Conservation (phyloP, 2,113 vertebrate genomes). For the Axis porcinus region DNA sequence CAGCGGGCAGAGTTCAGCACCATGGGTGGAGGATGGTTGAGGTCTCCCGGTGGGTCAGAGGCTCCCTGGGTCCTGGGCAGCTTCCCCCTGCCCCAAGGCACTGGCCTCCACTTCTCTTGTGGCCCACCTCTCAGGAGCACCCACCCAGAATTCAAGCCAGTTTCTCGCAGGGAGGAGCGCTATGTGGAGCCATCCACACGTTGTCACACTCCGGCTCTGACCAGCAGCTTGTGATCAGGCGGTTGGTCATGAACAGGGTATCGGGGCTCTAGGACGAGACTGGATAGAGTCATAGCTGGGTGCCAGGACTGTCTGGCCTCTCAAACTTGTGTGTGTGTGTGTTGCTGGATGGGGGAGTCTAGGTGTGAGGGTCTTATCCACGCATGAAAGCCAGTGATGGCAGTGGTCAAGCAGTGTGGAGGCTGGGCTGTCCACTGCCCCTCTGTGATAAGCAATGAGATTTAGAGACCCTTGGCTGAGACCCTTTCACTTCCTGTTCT, state of each 20-base stretch:
- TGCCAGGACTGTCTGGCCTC: not conserved
- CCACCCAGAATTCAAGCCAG: not conserved
- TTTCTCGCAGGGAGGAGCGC: not conserved
- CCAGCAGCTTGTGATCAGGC: not conserved
- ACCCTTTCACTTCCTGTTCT: not conserved
- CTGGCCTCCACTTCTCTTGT: not conserved
- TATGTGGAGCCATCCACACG: fast-evolving
- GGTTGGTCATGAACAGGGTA: not conserved
- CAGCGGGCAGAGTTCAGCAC: not conserved
- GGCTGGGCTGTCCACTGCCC: fast-evolving
- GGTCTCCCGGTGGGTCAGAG: not conserved
- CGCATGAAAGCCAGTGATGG: too few relatives aligned
- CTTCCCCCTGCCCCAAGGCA: not conserved
- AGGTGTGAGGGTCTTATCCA: not conserved
- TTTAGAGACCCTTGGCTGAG: not conserved
- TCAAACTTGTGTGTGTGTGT: not conserved
- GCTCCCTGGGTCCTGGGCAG: not conserved
- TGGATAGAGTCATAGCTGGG: not conserved
- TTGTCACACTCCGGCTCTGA: fast-evolving
- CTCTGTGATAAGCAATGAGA: not conserved
- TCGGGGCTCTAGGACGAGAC: not conserved
- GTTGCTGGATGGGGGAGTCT: not conserved
- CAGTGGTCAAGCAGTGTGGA: not conserved
- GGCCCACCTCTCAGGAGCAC: not conserved
- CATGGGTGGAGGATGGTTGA: not conserved